phyloP scores from a whole-genome alignment of 2,888 invertebrate species.

The Pantelozetes paolii region DNA sequence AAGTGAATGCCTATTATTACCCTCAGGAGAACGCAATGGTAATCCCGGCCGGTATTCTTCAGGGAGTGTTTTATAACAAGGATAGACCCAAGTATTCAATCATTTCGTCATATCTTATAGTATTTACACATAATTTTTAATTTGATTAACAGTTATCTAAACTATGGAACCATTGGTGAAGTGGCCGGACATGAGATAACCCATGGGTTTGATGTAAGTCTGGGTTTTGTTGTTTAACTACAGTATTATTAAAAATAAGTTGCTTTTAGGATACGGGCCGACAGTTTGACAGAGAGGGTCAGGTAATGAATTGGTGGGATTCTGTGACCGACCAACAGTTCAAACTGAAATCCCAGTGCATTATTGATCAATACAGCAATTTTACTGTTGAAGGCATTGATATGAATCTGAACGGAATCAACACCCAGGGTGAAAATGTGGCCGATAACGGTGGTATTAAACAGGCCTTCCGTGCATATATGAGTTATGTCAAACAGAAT shows the following conservation, averaged over 20 bases:
- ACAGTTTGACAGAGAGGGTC: conserved; percentile 47
- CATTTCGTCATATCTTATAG: no score
- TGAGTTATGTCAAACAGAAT: conserved; percentile 45
- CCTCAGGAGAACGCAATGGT: conserved; percentile 75
- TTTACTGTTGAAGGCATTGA: conserved; percentile 60
- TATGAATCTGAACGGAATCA: conserved; percentile 79
- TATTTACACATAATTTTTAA: not conserved
- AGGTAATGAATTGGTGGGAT: conserved; percentile 47
- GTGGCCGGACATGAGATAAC: conserved; percentile 90
- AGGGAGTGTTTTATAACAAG: conserved; percentile 50
- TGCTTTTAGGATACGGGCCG: conserved; percentile 53
- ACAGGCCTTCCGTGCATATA: conserved; percentile 66
- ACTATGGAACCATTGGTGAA: conserved; percentile 66
- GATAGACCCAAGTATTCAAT: conserved; percentile 49
- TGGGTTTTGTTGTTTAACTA: not conserved
- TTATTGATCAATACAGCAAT: conserved; percentile 47
- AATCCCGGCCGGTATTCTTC: conserved; percentile 48
- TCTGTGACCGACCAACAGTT: conserved; percentile 57
- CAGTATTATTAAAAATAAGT: not conserved
- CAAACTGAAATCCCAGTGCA: conserved; percentile 44
- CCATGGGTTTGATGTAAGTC: conserved; percentile 56
- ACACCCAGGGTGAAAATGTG: conserved; percentile 89
- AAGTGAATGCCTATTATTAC: conserved; percentile 80
- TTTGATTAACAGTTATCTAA: conserved; percentile 44
- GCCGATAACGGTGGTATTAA: conserved; percentile 92